Evolutionary conservation across 2,113 vertebrate species (phyloP), one percentile per base, ranked within the genome.

Genomic region (Monarcha castaneiventris): DNA sequence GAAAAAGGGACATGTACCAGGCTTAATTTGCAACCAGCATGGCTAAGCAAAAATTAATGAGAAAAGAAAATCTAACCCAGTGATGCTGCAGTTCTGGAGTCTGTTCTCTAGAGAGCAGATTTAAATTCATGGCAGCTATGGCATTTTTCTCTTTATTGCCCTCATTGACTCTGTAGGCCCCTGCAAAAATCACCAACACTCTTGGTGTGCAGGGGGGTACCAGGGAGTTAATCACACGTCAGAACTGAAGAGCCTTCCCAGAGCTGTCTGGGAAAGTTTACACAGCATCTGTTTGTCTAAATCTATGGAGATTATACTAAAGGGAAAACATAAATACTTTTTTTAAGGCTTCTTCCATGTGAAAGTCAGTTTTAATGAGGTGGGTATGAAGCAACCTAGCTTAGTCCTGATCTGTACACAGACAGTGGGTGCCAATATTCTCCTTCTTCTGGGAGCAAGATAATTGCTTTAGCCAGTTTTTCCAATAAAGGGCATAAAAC

Each of bases 1-100:
- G 33, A 64, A 90, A 88, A 76, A 90, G 37, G 35, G n/a, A 78
- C 1, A 1, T 13, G 9, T 74, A 68, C 26, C 32, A 78, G 37
- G 32, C 44, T 84, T 67, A 59, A 86, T 73, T 64, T 76, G 37
- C 62, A 87, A 64, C 58, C 58, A 76, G 80, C 37, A 43, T 11
- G 15, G 62, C 77, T 93, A 88, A 93, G 94, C 80, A 96, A 90
- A 95, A 94, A 89, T 62, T 81, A 33, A 68, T 4, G 10, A 90
- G 33, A 33, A 59, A 87, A 43, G n/a, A 78, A 94, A 79, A 49
- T 25, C 73, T 58, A 44, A 56, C n/a, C 35, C 27, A 81, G 69
- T 75, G 66, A 90, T 80, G 49, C 20, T 73, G 69, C 71, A 76
- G 29, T 73, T 92, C 73, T 76, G 58, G 44, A 97, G 58, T 9